Conservation (phyloP, 1,140 invertebrate species). For the Adelges cooleyi region DNA sequence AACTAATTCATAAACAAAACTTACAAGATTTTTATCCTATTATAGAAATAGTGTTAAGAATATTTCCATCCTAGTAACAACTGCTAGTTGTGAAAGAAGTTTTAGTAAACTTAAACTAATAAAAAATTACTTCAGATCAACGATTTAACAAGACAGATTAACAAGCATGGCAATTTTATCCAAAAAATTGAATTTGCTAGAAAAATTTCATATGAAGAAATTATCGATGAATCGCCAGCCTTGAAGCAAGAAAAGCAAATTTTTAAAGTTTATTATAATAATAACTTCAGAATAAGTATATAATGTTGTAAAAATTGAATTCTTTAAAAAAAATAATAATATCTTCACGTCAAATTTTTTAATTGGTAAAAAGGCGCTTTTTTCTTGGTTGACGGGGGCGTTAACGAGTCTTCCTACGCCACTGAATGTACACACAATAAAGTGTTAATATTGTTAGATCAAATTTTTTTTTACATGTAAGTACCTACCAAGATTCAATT, state of each 20-base stretch:
- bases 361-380: too few relatives aligned
- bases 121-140: conserved; percentile 3
- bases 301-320: too few relatives aligned
- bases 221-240: neutral
- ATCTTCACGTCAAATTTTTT: neutral
- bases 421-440: too few relatives aligned
- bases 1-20: neutral
- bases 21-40: neutral
- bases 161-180: neutral
- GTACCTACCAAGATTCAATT: too few relatives aligned
- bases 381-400: too few relatives aligned
- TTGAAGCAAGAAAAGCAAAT: too few relatives aligned
- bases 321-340: neutral
- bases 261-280: neutral
- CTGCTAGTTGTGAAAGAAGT: neutral
- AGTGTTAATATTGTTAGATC: too few relatives aligned
- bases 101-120: neutral
- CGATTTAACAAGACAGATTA: neutral
- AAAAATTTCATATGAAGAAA: conserved; percentile 2
- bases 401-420: too few relatives aligned
- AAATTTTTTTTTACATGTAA: too few relatives aligned
- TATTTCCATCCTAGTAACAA: neutral
- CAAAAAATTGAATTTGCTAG: neutral
- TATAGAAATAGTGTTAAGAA: neutral
- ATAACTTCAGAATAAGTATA: neutral